These are phyloP conservation scores for Gnathochromis pfefferi DNA, from an alignment of 2,113 vertebrate species.

Conservation along the genomic window DNA sequence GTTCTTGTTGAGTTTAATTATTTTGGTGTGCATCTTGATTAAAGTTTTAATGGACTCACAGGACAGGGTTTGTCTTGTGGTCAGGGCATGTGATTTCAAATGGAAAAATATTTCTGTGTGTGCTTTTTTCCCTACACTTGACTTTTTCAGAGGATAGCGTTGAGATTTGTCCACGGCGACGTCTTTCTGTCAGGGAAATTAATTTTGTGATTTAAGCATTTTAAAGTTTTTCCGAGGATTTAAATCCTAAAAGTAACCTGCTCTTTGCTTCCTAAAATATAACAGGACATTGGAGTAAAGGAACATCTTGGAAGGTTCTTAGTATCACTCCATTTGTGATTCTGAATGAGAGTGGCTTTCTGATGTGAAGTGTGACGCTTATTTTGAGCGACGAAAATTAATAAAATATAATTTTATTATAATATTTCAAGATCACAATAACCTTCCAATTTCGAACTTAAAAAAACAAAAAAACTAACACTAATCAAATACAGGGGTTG, in stretches of 20 bases:
- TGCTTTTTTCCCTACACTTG: background rate
- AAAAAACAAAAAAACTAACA: accelerated
- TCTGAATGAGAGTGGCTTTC: background rate
- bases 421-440: background rate
- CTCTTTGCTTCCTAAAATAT: background rate
- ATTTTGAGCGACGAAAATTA: accelerated
- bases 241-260: background rate
- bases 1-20: conserved; percentile 36
- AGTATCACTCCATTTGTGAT: background rate
- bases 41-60: background rate
- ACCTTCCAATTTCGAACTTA: accelerated
- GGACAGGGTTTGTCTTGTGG: background rate
- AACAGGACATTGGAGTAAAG: background rate
- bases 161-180: accelerated
- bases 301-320: background rate
- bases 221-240: accelerated
- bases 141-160: background rate
- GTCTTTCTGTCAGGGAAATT: accelerated
- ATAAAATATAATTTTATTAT: background rate
- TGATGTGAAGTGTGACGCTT: background rate
- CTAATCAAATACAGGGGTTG: background rate
- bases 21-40: conserved; percentile 10
- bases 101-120: background rate
- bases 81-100: background rate
- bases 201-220: background rate